These are phyloP conservation scores for Sinodicranocentrus sp. DNA, from an alignment of 2,888 invertebrate species.

Conservation along the genomic window DNA sequence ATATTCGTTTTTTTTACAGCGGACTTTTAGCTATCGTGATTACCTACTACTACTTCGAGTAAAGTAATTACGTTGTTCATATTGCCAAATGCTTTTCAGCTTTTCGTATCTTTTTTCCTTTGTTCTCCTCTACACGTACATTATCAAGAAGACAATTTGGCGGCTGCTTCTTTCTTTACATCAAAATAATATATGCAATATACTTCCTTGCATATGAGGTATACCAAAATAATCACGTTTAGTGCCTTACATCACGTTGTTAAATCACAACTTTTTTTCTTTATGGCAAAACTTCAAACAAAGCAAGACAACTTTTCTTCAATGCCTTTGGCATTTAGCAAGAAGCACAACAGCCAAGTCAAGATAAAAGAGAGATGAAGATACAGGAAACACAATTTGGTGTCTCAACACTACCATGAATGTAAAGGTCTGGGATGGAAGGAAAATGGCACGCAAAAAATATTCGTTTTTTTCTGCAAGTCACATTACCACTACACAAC, in stretches of 20 bases:
- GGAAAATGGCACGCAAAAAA: conserved; percentile 28
- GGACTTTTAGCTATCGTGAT: background rate
- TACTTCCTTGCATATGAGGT: background rate
- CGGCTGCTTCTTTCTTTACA: background rate
- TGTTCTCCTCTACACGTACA: background rate
- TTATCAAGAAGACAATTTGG: conserved; percentile 4
- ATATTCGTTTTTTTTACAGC: background rate
- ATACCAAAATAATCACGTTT: background rate
- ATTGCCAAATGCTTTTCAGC: background rate
- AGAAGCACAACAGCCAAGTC: background rate
- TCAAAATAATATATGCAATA: too few species aligned
- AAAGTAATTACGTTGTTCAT: background rate
- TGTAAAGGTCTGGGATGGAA: conserved; percentile 50
- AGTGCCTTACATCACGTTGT: conserved; percentile 34
- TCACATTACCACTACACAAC: background rate
- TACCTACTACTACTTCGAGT: background rate
- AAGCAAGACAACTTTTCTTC: background rate
- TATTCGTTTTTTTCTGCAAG: conserved; percentile 4
- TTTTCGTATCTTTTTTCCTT: background rate
- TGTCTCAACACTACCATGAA: conserved; percentile 32
- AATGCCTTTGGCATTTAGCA: conserved; percentile 4
- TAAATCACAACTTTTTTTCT: conserved; percentile 7
- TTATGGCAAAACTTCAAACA: conserved; percentile 14
- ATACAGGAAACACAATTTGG: conserved; percentile 18
- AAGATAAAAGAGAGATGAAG: background rate